These are phyloP conservation scores for Poeciliopsis turrubarensis DNA, from an alignment of 2,113 vertebrate species.

Conservation along the genomic window DNA sequence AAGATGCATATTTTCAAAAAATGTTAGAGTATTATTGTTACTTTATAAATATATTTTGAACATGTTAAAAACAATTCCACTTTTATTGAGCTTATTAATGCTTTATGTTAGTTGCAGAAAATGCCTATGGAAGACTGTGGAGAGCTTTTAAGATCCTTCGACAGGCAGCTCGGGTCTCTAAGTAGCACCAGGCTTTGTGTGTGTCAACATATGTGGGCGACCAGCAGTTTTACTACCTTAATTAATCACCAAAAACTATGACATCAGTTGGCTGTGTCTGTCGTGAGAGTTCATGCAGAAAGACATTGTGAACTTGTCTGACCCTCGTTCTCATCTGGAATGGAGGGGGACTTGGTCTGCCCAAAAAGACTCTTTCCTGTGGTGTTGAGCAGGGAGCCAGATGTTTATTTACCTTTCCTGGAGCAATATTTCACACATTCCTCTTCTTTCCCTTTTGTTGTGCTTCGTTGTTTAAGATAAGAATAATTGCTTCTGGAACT, in stretches of 20 bases:
- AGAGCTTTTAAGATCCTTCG: too few relatives aligned
- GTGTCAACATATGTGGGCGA: not conserved
- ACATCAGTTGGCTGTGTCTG: not conserved
- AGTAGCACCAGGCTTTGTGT: too few relatives aligned
- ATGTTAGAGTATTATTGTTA: too few relatives aligned
- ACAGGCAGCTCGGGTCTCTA: too few relatives aligned
- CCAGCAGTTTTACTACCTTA: not conserved
- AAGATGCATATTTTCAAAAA: too few relatives aligned
- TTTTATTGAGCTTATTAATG: too few relatives aligned
- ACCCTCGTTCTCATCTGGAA: conserved; percentile 44
- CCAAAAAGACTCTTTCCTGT: conserved; percentile 27
- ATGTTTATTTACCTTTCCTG: conserved; percentile 44
- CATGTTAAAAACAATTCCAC: too few relatives aligned
- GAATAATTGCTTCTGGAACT: conserved; percentile 15
- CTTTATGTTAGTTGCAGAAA: too few relatives aligned
- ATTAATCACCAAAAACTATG: not conserved
- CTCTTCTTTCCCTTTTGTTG: conserved; percentile 14
- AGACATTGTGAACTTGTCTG: conserved; percentile 37
- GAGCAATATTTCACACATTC: conserved; percentile 39
- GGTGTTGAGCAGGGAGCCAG: not conserved
- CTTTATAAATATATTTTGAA: too few relatives aligned
- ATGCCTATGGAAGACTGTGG: too few relatives aligned
- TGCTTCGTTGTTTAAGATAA: conserved; percentile 35
- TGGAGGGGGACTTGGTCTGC: conserved; percentile 17
- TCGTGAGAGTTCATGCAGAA: conserved; percentile 23